Evolutionary conservation across 1,140 invertebrate species (phyloP).

Genomic region (Trissolcus basalis): DNA sequence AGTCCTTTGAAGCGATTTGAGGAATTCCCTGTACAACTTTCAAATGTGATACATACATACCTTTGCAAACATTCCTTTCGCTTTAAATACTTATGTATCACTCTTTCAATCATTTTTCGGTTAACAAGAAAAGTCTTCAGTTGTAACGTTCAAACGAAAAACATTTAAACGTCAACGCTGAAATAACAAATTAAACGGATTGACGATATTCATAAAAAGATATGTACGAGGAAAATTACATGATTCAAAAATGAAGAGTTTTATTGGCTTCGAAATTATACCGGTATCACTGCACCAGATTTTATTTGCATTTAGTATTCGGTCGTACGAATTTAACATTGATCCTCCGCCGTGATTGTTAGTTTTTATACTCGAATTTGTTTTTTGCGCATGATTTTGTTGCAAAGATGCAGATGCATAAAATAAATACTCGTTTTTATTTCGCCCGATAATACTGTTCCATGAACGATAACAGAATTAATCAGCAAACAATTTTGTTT

Average conservation of each 20-base stretch:
- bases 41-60: too few species aligned
- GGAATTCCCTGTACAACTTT: constrained; percentile 15
- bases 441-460: constrained; percentile 22
- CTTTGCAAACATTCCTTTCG: not conserved
- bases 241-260: too few species aligned
- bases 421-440: constrained; percentile 34
- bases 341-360: constrained; percentile 47
- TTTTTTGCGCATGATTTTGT: constrained; percentile 33
- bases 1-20: constrained; percentile 64
- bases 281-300: too few species aligned
- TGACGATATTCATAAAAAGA: too few species aligned
- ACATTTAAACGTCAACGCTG: too few species aligned
- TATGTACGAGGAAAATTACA: too few species aligned
- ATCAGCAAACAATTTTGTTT: constrained; percentile 14
- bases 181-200: too few species aligned
- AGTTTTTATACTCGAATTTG: constrained; percentile 30
- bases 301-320: too few species aligned
- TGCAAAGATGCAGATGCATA: constrained; percentile 18
- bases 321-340: constrained; percentile 43
- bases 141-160: too few species aligned
- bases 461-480: constrained; percentile 18
- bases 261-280: too few species aligned
- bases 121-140: constrained; percentile 19
- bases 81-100: constrained; percentile 4
- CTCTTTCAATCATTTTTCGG: constrained; percentile 6